Base-by-base conservation (phyloP, 2,888 invertebrate genomes). In the Barypeithes pellucidus region DNA sequence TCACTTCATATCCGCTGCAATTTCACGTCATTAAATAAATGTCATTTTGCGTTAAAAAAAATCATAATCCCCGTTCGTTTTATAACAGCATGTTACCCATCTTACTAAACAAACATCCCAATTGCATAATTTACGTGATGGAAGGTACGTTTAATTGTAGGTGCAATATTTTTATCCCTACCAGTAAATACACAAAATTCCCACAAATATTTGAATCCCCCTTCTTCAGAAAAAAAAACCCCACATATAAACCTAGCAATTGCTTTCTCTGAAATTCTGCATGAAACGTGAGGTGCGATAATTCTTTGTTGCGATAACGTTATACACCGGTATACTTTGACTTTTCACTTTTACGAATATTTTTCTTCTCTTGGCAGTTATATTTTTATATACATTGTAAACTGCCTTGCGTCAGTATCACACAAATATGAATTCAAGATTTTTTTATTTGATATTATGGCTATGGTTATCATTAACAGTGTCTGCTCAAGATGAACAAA, bases 251-350 rank as follows among this genome's bases (percentile, higher is more conserved):
- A 71, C 57, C 47, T 65, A 63, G 39, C 45, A 11, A 18, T 18
- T 63, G 45, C 70, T 71, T 71, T 71, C 71, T 36, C 71, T 62
- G 36, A 71, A 59, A 52, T 59, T 59, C 65, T 59, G 45, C 71
- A 41, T 16, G 63, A 43, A 63, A 24, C 52, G 39, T 68, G 60
- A 70, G n/a, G 16, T 71, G 60, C 67, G 36, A 67, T 60, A 67
- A 43, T 67, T 59, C 59, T 59, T 67, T 45, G 43, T 57, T 45
- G 24, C 57, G 24, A 16, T 54, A 57, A 22, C 41, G 16, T 60
- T 67, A 59, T 47, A 67, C 24, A 41, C 18, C 43, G 47, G 45
- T 45, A 45, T 18, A 47, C 22, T 62, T 61, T 9, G 0, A 62
- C 18, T 63, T 63, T 47, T 24, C 33, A 29, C 45, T 29, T 61